Percentiles rank a stretch among this genome's conserved stretches.
Conservation (phyloP, 2,797 vertebrate genomes). For the Spheniscus humboldti region DNA sequence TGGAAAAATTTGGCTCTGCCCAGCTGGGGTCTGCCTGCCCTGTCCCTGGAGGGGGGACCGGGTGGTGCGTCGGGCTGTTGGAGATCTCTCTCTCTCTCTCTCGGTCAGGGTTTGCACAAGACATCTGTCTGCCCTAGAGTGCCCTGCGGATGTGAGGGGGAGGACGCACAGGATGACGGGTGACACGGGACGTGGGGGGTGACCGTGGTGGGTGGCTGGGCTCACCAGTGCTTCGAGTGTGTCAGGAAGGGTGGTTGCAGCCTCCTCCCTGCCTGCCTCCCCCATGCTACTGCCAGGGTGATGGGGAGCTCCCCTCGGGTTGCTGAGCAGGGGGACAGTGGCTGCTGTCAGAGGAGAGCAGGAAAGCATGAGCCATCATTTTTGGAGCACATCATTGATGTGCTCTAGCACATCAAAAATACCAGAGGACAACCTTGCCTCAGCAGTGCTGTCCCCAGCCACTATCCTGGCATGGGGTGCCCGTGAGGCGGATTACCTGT, state of each 20-base stretch:
- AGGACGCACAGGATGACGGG: neutral
- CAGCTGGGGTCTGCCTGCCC: neutral
- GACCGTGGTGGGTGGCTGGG: neutral
- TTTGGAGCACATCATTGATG: neutral
- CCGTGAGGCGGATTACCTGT: fast-evolving
- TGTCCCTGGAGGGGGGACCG: fast-evolving
- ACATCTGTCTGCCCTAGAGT: neutral
- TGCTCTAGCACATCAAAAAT: neutral
- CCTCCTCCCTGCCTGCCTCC: neutral
- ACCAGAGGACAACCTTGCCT: neutral
- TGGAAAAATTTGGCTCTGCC: neutral
- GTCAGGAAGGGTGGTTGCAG: neutral
- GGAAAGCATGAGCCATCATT: neutral
- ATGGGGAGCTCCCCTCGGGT: neutral
- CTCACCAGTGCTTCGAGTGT: neutral
- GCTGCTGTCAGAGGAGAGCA: neutral
- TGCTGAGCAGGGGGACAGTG: neutral
- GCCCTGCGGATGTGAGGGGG: neutral
- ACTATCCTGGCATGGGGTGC: too few species aligned
- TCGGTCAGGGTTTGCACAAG: neutral
- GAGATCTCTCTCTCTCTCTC: neutral
- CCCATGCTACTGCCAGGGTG: fast-evolving
- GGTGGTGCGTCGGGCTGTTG: fast-evolving
- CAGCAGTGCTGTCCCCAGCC: neutral
- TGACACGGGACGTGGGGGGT: neutral